Evolutionary conservation across 2,113 vertebrate species (phyloP).

Genomic region (Xyliphius kryptos): DNA sequence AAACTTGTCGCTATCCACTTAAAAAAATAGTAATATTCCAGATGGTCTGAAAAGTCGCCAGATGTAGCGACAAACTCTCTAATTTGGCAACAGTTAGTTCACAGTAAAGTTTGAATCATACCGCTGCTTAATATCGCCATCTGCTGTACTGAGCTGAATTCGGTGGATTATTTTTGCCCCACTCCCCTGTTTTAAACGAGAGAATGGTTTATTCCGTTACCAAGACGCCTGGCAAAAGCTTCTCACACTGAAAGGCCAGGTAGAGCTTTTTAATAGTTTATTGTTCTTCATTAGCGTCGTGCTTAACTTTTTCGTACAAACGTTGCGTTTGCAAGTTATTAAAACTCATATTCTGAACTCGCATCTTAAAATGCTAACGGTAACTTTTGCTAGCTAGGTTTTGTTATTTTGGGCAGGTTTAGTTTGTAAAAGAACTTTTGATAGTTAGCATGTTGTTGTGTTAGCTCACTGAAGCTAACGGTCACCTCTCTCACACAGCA

Average conservation of each 20-base stretch:
- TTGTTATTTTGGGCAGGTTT: not conserved
- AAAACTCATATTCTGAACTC: no score
- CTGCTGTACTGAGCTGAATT: conserved; percentile 5
- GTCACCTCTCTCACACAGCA: no score
- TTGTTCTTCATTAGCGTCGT: no score
- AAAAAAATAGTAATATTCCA: no score
- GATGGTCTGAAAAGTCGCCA: no score
- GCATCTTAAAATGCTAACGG: not conserved
- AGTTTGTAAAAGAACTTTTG: not conserved
- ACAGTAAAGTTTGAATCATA: no score
- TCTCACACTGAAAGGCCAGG: conserved; percentile 32
- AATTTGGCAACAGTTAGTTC: no score
- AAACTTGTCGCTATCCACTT: no score
- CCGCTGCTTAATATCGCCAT: not conserved
- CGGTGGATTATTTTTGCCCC: not conserved
- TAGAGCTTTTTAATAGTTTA: conserved; percentile 9
- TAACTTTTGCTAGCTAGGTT: conserved; percentile 17
- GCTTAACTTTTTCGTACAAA: no score
- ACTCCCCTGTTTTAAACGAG: conserved; percentile 35
- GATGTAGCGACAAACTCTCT: no score
- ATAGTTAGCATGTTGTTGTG: not conserved
- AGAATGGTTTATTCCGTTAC: conserved; percentile 43
- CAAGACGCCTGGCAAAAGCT: conserved; percentile 35
- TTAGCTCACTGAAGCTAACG: not conserved
- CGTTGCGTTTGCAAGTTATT: no score